Conservation (phyloP, 2,797 vertebrate species). For the Centroberyx gerrardi region DNA sequence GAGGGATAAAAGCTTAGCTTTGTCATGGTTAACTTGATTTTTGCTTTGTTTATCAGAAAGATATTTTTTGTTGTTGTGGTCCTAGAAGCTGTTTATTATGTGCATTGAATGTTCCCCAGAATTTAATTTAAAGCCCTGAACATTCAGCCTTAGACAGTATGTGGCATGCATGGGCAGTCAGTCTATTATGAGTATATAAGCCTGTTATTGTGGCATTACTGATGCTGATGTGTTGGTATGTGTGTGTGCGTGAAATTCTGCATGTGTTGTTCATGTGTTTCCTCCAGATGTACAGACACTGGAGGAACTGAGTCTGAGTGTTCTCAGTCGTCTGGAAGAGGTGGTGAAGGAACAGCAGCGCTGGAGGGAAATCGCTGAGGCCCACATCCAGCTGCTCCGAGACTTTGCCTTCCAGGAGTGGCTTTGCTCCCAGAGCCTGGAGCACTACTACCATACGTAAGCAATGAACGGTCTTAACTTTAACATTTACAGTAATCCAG, state of each 20-base stretch:
- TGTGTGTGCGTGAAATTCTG: slow-evolving; percentile 24
- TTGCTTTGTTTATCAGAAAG: background rate
- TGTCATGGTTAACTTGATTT: slow-evolving; percentile 13
- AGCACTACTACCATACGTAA: slow-evolving; percentile 89
- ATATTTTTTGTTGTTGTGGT: background rate
- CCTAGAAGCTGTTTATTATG: background rate
- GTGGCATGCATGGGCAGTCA: slow-evolving; percentile 20
- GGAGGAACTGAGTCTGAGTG: slow-evolving; percentile 88
- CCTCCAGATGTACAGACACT: slow-evolving; percentile 87
- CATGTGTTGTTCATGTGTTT: slow-evolving; percentile 52
- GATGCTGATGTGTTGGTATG: slow-evolving; percentile 36
- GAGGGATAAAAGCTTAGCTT: background rate
- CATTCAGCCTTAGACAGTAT: slow-evolving; percentile 20
- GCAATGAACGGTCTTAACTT: slow-evolving; percentile 50
- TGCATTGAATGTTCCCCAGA: background rate
- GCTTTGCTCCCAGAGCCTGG: slow-evolving; percentile 88
- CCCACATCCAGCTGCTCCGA: slow-evolving; percentile 85
- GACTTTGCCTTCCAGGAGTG: slow-evolving; percentile 91
- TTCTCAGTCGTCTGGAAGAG: slow-evolving; percentile 86
- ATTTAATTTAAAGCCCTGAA: background rate
- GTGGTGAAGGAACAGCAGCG: slow-evolving; percentile 84
- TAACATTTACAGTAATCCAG: slow-evolving; percentile 23
- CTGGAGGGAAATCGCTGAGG: slow-evolving; percentile 86
- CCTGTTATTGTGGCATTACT: slow-evolving; percentile 8
- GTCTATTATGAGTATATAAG: slow-evolving; percentile 20